These are phyloP conservation scores for Drosophila saltans DNA, from an alignment of 1,140 invertebrate genomes.

Conservation along the genomic window DNA sequence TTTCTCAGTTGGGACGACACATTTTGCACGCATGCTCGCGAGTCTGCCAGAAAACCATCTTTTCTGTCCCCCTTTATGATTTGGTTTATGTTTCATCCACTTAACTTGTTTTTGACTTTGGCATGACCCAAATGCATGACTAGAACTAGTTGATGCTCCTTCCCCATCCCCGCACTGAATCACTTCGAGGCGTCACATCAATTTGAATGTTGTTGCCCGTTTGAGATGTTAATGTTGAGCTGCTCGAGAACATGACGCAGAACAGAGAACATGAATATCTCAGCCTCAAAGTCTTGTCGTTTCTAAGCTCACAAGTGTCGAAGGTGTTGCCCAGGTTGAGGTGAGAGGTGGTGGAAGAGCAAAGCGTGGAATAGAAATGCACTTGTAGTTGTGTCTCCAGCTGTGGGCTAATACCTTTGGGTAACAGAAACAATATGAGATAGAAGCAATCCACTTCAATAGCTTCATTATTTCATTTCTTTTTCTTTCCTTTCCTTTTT, in stretches of 20 bases:
- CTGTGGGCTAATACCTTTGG: constrained; percentile 32
- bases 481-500: not conserved
- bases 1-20: not conserved
- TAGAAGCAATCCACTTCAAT: constrained; percentile 21
- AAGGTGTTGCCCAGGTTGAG: constrained; percentile 55
- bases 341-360: constrained; percentile 8
- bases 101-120: constrained; percentile 14
- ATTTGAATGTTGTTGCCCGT: constrained; percentile 56
- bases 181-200: constrained; percentile 40
- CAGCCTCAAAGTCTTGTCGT: constrained; percentile 42
- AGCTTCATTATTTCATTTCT: constrained; percentile 21
- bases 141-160: not conserved
- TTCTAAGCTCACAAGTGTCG: constrained; percentile 25
- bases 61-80: not conserved
- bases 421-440: not conserved
- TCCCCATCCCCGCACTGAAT: constrained; percentile 5
- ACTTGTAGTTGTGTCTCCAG: constrained; percentile 29
- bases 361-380: constrained; percentile 18
- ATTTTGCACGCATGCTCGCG: constrained; percentile 21
- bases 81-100: constrained; percentile 23
- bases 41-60: constrained; percentile 8
- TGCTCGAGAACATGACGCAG: constrained; percentile 34
- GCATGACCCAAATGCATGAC: constrained; percentile 57
- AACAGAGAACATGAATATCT: constrained; percentile 46
- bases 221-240: constrained; percentile 48